These are phyloP conservation scores for Mythimna loreyi DNA, from an alignment of 2,888 invertebrate species.

Conservation along the genomic window DNA sequence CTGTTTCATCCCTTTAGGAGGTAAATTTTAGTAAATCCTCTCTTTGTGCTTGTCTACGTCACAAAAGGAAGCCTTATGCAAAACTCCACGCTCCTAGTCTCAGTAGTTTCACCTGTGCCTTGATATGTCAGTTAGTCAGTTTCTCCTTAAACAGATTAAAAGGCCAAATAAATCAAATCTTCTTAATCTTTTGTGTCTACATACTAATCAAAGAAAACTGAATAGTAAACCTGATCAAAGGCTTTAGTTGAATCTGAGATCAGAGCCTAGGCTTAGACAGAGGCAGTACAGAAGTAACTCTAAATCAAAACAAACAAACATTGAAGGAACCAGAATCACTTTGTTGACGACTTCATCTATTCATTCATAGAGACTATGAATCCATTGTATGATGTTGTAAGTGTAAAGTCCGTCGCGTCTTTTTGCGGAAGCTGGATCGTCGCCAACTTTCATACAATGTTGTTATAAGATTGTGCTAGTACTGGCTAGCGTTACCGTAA, in stretches of 20 bases:
- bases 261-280: background rate
- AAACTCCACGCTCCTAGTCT: no score
- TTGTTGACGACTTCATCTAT: constrained; percentile 46
- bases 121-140: no score
- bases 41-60: no score
- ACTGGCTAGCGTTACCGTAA: constrained; percentile 68
- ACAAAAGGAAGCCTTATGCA: no score
- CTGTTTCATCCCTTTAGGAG: no score
- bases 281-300: background rate
- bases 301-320: constrained; percentile 16
- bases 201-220: constrained; percentile 12
- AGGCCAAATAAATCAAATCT: background rate
- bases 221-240: constrained; percentile 19
- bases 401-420: constrained; percentile 62
- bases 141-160: no score
- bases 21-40: no score
- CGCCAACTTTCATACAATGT: constrained; percentile 77
- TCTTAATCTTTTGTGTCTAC: background rate
- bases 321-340: constrained; percentile 28
- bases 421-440: constrained; percentile 73
- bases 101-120: no score
- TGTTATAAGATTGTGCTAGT: constrained; percentile 78
- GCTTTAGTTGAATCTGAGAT: constrained; percentile 2
- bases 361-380: constrained; percentile 50
- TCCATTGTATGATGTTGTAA: constrained; percentile 55